phyloP scores from a whole-genome alignment of 2,888 invertebrate genomes.

The Napeogenes inachia region DNA sequence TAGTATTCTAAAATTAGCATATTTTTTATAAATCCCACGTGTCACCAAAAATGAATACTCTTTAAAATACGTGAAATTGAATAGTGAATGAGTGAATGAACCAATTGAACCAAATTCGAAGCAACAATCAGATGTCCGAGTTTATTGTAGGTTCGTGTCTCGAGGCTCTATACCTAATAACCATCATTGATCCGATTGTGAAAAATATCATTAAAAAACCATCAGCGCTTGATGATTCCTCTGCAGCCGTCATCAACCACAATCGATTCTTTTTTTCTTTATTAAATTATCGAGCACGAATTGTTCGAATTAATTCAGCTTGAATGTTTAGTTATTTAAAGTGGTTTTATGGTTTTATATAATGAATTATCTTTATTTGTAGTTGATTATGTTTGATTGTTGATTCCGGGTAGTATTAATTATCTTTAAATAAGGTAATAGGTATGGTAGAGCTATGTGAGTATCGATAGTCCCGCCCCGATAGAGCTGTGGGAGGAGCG shows the following conservation, averaged over 20 bases:
- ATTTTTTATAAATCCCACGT: too few relatives aligned
- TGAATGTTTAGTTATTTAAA: neutral
- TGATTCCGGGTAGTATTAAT: too few relatives aligned
- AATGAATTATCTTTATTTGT: too few relatives aligned
- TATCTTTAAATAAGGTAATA: neutral
- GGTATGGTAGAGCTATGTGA: constrained; percentile 24
- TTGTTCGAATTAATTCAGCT: constrained; percentile 35
- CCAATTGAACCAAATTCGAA: neutral
- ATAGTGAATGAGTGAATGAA: too few relatives aligned
- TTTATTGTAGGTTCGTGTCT: constrained; percentile 41
- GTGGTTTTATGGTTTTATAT: too few relatives aligned
- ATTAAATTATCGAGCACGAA: constrained; percentile 67
- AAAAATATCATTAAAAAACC: constrained; percentile 79
- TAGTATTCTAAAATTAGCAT: too few relatives aligned
- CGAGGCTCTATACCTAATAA: constrained; percentile 73
- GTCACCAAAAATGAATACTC: too few relatives aligned
- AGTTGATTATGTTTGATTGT: too few relatives aligned
- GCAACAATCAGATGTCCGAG: constrained; percentile 8
- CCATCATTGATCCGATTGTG: constrained; percentile 77
- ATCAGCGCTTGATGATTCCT: constrained; percentile 75
- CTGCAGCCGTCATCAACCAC: constrained; percentile 68
- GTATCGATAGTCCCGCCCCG: constrained; percentile 70
- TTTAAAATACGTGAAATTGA: too few relatives aligned
- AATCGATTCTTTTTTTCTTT: constrained; percentile 70
- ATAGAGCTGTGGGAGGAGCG: constrained; percentile 66